These are phyloP conservation scores for Halcyon chelicuti DNA, from an alignment of 2,797 vertebrate species.

Conservation along the genomic window DNA sequence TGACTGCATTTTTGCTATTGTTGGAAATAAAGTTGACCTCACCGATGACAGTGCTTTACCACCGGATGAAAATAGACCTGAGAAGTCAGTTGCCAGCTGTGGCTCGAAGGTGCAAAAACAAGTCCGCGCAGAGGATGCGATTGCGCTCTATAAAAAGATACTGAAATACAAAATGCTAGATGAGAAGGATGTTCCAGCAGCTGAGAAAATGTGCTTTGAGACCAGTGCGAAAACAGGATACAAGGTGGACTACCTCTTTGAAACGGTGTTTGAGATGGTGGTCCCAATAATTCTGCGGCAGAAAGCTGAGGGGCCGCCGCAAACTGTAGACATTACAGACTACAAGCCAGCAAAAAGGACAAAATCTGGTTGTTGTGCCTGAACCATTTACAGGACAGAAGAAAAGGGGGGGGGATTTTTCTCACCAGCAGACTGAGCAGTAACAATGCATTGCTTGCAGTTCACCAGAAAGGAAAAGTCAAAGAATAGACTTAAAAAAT, in stretches of 20 bases:
- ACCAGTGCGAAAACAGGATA: slow-evolving; percentile 95
- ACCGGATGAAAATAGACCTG: neutral
- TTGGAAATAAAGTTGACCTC: slow-evolving; percentile 96
- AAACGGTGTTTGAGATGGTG: slow-evolving; percentile 92
- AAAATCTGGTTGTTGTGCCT: slow-evolving; percentile 82
- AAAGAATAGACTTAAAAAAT: neutral
- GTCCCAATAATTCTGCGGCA: slow-evolving; percentile 89
- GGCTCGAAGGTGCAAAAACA: slow-evolving; percentile 79
- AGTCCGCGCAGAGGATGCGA: slow-evolving; percentile 87
- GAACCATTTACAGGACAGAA: neutral
- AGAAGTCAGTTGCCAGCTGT: slow-evolving; percentile 5
- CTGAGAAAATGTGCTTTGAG: slow-evolving; percentile 95
- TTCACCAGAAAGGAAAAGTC: neutral
- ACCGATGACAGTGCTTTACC: slow-evolving; percentile 74
- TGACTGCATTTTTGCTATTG: slow-evolving; percentile 93
- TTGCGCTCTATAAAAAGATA: slow-evolving; percentile 88
- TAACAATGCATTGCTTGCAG: neutral
- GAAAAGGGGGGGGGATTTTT: neutral
- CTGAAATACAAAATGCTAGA: slow-evolving; percentile 92
- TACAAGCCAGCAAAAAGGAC: slow-evolving; percentile 70
- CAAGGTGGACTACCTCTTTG: slow-evolving; percentile 93
- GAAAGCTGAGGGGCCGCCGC: slow-evolving; percentile 80
- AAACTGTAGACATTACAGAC: slow-evolving; percentile 88
- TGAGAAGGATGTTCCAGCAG: slow-evolving; percentile 84
- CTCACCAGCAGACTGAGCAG: neutral